Conservation (phyloP, 2,888 invertebrate genomes). For the Marronus borbonicus region DNA sequence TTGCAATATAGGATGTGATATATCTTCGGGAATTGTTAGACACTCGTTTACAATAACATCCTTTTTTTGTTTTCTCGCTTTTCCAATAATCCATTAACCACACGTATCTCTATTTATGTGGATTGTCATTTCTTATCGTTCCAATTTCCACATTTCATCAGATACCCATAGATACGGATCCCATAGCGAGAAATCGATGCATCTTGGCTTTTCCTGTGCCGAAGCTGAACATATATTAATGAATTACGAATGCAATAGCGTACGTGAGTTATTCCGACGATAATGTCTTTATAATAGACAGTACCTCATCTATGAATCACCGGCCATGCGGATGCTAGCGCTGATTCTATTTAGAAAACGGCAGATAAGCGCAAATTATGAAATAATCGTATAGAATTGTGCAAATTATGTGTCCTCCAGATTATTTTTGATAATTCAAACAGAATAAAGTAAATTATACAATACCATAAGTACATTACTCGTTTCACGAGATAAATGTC, state of each 20-base stretch:
- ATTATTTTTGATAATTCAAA: not conserved
- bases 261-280: constrained; percentile 10
- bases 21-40: not conserved
- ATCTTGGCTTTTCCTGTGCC: not conserved
- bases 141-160: constrained; percentile 19
- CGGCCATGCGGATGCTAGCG: not conserved
- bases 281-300: constrained; percentile 15
- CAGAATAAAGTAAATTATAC: no score
- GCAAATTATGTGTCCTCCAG: not conserved
- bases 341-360: constrained; percentile 9
- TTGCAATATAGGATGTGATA: not conserved
- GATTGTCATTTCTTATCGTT: constrained; percentile 3
- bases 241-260: constrained; percentile 3
- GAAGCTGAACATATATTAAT: not conserved
- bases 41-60: constrained; percentile 4
- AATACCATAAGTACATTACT: no score
- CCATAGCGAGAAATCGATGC: constrained; percentile 10
- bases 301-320: constrained; percentile 1
- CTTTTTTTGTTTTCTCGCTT: not conserved
- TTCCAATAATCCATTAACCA: constrained; percentile 14
- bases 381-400: not conserved
- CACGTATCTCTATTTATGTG: not conserved
- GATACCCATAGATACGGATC: not conserved
- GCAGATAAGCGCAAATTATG: constrained; percentile 4
- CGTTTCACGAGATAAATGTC: no score